phyloP scores from a whole-genome alignment of 2,797 vertebrate species.

The Buceros bicornis region DNA sequence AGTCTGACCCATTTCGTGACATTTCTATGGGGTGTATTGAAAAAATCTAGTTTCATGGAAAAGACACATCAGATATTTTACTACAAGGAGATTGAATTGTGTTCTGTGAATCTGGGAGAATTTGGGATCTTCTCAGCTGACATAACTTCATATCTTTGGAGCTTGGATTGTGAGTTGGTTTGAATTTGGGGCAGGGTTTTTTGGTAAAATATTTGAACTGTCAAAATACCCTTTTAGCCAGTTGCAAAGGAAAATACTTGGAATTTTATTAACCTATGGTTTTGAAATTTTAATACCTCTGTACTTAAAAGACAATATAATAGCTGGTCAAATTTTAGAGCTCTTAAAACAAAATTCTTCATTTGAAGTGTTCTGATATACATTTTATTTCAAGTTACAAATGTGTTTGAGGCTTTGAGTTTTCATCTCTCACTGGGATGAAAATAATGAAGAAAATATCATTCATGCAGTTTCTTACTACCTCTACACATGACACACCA shows the following conservation, averaged over 20 bases:
- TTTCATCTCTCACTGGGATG: neutral
- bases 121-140: neutral
- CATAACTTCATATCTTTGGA: neutral
- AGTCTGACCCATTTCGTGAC: neutral
- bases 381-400: neutral
- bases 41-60: neutral
- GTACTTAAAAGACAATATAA: neutral
- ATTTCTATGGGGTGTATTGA: neutral
- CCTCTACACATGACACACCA: neutral
- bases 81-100: neutral
- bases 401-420: neutral
- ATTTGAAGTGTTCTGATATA: accelerated
- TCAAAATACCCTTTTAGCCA: neutral
- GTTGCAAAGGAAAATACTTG: neutral
- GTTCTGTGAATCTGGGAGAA: neutral
- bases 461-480: neutral
- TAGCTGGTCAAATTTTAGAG: neutral
- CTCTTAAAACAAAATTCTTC: neutral
- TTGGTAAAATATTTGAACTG: neutral
- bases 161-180: neutral
- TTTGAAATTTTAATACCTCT: neutral
- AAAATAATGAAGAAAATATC: neutral
- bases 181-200: neutral
- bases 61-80: neutral
- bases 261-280: neutral